phyloP scores from a whole-genome alignment of 2,888 invertebrate genomes.

The Nezara viridula region DNA sequence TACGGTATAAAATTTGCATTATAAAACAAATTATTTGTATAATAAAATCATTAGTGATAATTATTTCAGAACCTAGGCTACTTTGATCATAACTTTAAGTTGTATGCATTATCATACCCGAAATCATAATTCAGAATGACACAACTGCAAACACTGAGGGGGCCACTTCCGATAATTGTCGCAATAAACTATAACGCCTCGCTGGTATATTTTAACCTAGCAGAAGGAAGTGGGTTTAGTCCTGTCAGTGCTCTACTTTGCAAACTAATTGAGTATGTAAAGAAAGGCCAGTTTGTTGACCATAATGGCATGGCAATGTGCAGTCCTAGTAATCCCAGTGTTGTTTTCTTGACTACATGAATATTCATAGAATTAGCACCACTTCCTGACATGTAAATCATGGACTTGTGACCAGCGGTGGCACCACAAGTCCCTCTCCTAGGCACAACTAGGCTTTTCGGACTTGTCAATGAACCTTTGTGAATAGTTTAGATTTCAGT shows the following conservation, averaged over 20 bases:
- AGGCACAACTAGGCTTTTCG: not conserved
- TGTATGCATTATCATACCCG: not conserved
- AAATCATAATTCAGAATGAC: not conserved
- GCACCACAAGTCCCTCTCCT: not conserved
- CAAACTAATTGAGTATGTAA: constrained; percentile 35
- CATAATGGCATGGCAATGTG: not conserved
- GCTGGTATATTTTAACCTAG: not conserved
- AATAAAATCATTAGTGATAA: not conserved
- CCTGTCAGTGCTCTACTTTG: not conserved
- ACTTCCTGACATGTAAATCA: constrained; percentile 44
- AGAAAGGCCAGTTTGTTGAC: constrained; percentile 12
- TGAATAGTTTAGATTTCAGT: not conserved
- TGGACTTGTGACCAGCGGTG: not conserved
- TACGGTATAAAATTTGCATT: too few species aligned
- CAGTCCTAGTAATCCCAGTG: constrained; percentile 39
- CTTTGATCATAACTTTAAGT: not conserved
- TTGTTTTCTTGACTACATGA: constrained; percentile 33
- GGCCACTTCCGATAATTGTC: not conserved
- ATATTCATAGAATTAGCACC: constrained; percentile 28
- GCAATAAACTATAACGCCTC: not conserved
- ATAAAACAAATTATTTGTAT: too few species aligned
- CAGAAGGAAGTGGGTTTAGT: not conserved
- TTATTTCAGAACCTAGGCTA: not conserved
- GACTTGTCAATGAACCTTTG: not conserved
- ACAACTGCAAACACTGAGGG: not conserved